Conservation (phyloP, 2,113 vertebrate genomes). For the Notiomystis cincta region DNA sequence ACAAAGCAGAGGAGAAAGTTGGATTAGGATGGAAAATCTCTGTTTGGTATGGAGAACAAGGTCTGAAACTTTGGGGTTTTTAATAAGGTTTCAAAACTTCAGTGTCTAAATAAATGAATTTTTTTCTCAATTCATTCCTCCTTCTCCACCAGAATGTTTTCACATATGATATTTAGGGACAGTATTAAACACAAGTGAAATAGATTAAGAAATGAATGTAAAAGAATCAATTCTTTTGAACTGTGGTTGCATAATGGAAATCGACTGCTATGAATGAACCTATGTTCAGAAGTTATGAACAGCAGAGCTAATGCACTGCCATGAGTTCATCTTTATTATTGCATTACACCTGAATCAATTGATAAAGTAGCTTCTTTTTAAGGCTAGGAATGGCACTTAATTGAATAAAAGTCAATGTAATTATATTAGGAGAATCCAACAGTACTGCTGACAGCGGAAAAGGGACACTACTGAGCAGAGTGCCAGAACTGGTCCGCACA, state of each 20-base stretch:
- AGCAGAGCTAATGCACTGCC: conserved; percentile 91
- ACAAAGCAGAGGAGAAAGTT: not conserved
- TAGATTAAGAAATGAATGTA: conserved; percentile 79
- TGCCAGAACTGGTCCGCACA: conserved; percentile 77
- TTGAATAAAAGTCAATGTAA: conserved; percentile 98
- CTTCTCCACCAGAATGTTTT: conserved; percentile 35
- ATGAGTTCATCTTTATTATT: conserved; percentile 96
- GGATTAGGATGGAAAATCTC: not conserved
- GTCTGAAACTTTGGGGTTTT: not conserved
- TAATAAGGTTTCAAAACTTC: not conserved
- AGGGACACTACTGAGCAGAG: conserved; percentile 79
- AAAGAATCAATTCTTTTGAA: conserved; percentile 80
- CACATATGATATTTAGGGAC: conserved; percentile 58
- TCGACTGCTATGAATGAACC: conserved; percentile 82
- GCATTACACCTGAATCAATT: conserved; percentile 99
- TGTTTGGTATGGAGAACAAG: not conserved
- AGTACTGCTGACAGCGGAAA: conserved; percentile 94
- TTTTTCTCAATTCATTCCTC: not conserved
- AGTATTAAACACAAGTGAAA: conserved; percentile 76
- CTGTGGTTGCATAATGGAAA: conserved; percentile 84
- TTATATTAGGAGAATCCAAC: conserved; percentile 91
- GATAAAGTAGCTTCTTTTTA: conserved; percentile 93
- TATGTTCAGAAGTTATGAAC: conserved; percentile 79
- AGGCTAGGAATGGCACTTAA: conserved; percentile 92
- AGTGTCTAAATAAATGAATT: not conserved